These are phyloP conservation scores for Coremacera marginata DNA, from an alignment of 2,888 invertebrate species.

Conservation along the genomic window DNA sequence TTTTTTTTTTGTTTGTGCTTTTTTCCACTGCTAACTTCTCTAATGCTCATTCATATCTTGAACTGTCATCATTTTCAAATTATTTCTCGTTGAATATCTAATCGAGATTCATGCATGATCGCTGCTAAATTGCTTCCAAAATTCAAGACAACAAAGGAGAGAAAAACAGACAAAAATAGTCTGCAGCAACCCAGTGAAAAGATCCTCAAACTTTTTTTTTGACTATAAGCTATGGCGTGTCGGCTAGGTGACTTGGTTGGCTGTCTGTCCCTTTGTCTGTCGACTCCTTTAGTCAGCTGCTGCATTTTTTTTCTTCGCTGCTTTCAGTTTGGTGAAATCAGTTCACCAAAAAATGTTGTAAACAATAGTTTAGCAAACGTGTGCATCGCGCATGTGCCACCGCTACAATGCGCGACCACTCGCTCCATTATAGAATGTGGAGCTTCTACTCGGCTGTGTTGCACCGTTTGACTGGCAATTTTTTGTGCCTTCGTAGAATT, in stretches of 20 bases:
- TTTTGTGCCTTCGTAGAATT: constrained; percentile 9
- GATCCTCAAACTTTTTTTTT: constrained; percentile 1
- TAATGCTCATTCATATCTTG: constrained; percentile 56
- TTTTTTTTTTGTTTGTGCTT: no score
- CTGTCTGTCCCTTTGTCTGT: not conserved
- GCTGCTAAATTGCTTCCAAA: constrained; percentile 64
- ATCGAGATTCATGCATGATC: constrained; percentile 70
- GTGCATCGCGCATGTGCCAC: constrained; percentile 29
- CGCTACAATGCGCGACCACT: constrained; percentile 22
- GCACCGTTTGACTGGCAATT: not conserved
- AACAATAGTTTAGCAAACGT: constrained; percentile 44
- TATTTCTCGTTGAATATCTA: constrained; percentile 71
- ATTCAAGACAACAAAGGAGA: not conserved
- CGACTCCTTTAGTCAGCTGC: not conserved
- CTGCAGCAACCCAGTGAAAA: not conserved
- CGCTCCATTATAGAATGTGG: not conserved
- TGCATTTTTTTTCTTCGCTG: constrained; percentile 3
- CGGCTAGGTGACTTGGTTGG: not conserved
- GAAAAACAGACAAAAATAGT: not conserved
- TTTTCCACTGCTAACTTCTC: not conserved
- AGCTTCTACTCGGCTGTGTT: not conserved
- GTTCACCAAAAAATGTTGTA: constrained; percentile 43
- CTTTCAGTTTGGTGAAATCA: constrained; percentile 42
- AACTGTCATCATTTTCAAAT: constrained; percentile 71
- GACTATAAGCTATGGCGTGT: constrained; percentile 11